Evolutionary conservation across 2,113 vertebrate species (phyloP).

Genomic region (Tachysurus vachellii): DNA sequence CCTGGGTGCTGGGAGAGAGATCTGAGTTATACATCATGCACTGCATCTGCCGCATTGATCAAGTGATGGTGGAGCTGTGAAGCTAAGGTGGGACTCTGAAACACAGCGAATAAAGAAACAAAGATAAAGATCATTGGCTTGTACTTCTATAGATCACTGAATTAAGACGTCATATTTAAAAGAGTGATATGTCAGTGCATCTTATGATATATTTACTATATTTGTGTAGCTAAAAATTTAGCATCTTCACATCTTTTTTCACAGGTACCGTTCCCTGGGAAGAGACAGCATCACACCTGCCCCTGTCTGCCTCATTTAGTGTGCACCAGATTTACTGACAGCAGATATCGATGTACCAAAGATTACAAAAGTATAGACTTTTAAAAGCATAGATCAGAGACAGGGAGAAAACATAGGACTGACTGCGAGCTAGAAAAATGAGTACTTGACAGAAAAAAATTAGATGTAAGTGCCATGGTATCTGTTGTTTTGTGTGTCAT

Average conservation of each 20-base stretch:
- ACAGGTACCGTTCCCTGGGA: constrained; percentile 83
- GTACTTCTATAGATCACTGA: neutral
- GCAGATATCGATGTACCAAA: constrained; percentile 79
- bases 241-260: constrained; percentile 11
- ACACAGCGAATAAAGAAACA: neutral
- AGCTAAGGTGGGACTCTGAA: constrained; percentile 5
- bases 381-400: constrained; percentile 56
- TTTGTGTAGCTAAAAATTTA: neutral
- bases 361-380: constrained; percentile 84
- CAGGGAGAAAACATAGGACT: neutral
- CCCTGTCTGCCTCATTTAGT: constrained; percentile 81
- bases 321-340: constrained; percentile 73
- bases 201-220: neutral
- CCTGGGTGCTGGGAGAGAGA: constrained; percentile 30
- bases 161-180: neutral
- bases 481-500: constrained; percentile 46
- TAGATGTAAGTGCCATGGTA: constrained; percentile 35
- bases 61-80: neutral
- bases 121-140: neutral
- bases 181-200: neutral
- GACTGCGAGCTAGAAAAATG: neutral
- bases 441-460: constrained; percentile 42
- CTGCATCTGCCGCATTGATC: constrained; percentile 39
- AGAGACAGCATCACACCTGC: constrained; percentile 84
- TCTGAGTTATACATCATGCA: constrained; percentile 61